Evolutionary conservation across 2,888 invertebrate genomes (phyloP), one percentile per base, ranked within the genome.

Genomic region (Rhodophaea formosa): DNA sequence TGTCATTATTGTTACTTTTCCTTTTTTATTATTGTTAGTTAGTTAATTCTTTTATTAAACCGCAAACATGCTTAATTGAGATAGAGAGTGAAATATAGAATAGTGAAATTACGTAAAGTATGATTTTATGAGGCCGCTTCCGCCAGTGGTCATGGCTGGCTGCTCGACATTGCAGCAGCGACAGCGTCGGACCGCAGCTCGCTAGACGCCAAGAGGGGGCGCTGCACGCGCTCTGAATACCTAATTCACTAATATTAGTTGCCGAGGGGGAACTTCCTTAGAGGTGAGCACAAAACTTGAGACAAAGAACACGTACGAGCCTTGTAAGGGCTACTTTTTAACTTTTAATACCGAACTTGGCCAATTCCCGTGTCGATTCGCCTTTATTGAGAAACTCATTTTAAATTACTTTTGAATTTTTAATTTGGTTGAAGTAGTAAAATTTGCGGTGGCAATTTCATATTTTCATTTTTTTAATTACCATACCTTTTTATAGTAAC

Each of bases 171-270:
- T 61, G 58, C 61, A 58, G 56, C 54, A 53, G 47, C 23, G 57
- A 61, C 56, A 58, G 59, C 59, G 15, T 57, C 43, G 62, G 58
- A 59, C 59, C 59, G 56, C 59, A 60, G 56, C 58, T 75, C 73
- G 75, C 74, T 76, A 77, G 82, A 79, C 82, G 77, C 76, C 74
- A 75, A 69, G 75, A 80, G 80, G 77, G 82, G 81, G 78, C 73
- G 76, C 75, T 68, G 44, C 67, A 77, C 87, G 87, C 86, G 87
- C 69, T 80, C 86, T 88, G 90, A 91, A 91, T 91, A 91, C 87
- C 84, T 89, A 89, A 90, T 89, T 87, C 84, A 84, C 84, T 88
- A 87, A 88, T 88, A 88, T 89, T 88, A 88, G 88, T 87, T 84
- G 84, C 79, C 72, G 77, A 77, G 82, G 84, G 56, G 82, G 79